These are phyloP conservation scores for Selenia dentaria DNA, from an alignment of 2,888 invertebrate genomes.

Conservation along the genomic window DNA sequence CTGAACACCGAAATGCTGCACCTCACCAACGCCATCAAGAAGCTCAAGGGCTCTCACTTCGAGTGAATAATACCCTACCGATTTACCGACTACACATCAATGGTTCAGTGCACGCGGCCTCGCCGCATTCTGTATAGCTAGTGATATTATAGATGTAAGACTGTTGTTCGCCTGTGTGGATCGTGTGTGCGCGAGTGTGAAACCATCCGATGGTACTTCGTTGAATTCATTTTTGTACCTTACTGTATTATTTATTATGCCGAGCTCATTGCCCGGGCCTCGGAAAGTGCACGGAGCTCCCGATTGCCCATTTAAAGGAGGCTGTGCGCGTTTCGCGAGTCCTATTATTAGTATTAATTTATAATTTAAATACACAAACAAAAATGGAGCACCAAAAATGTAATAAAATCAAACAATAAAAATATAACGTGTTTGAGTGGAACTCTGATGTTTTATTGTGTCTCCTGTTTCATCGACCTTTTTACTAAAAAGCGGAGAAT, in stretches of 20 bases:
- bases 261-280: constrained; percentile 81
- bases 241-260: constrained; percentile 82
- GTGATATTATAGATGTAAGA: constrained; percentile 81
- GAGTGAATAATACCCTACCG: constrained; percentile 68
- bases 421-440: constrained; percentile 79
- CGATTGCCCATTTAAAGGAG: constrained; percentile 80
- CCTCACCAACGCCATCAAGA: constrained; percentile 94
- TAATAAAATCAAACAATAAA: constrained; percentile 73
- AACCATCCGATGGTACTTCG: constrained; percentile 78
- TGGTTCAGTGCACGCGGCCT: constrained; percentile 73
- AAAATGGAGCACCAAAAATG: constrained; percentile 83
- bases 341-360: constrained; percentile 80
- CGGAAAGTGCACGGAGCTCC: constrained; percentile 63
- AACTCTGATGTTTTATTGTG: constrained; percentile 60
- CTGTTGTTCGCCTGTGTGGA: constrained; percentile 72
- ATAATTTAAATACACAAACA: constrained; percentile 77
- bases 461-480: constrained; percentile 13
- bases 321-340: constrained; percentile 62
- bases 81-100: constrained; percentile 48
- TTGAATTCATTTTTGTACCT: constrained; percentile 75
- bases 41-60: constrained; percentile 89
- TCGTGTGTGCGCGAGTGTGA: constrained; percentile 67
- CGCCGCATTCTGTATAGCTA: constrained; percentile 79
- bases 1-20: constrained; percentile 95
- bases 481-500: background rate